These are phyloP conservation scores for Amphiprion percula DNA, from an alignment of 2,113 vertebrate genomes.

Conservation along the genomic window DNA sequence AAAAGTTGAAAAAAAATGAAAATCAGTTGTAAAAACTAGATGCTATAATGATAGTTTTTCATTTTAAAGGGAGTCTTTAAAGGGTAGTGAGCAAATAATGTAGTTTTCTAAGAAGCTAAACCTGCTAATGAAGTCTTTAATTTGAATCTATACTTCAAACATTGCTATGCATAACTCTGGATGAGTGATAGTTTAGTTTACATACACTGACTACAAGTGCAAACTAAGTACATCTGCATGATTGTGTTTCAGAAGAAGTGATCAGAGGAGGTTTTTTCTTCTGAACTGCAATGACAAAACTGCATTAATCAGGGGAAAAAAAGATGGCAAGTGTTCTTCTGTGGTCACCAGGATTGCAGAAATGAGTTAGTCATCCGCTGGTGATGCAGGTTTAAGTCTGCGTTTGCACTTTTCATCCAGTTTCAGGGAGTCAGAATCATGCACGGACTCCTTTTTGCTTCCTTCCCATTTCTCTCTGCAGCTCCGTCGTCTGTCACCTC, in stretches of 20 bases:
- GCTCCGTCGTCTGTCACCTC: constrained; percentile 7
- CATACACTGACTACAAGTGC: too few relatives aligned
- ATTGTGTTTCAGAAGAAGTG: too few relatives aligned
- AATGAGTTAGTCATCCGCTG: not conserved
- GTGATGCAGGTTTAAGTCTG: not conserved
- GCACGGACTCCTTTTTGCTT: not conserved
- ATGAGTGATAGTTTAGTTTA: too few relatives aligned
- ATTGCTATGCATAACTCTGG: too few relatives aligned
- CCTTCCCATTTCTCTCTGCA: constrained; percentile 18
- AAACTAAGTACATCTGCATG: too few relatives aligned
- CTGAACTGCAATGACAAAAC: not conserved
- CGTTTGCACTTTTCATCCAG: constrained; percentile 1
- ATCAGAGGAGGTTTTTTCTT: too few relatives aligned
- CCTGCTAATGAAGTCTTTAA: not conserved
- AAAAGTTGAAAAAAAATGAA: not conserved
- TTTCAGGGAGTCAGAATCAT: not conserved
- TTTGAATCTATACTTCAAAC: too few relatives aligned
- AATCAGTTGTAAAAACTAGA: not conserved
- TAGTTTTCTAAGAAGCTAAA: not conserved
- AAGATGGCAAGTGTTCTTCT: not conserved
- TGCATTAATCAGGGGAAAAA: not conserved
- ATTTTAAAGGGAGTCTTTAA: not conserved
- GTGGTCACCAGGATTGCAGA: not conserved
- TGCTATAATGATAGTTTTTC: not conserved
- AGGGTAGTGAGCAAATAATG: too few relatives aligned